Evolutionary conservation across 1,140 invertebrate genomes (phyloP).

Genomic region (Eufriesea mexicana): DNA sequence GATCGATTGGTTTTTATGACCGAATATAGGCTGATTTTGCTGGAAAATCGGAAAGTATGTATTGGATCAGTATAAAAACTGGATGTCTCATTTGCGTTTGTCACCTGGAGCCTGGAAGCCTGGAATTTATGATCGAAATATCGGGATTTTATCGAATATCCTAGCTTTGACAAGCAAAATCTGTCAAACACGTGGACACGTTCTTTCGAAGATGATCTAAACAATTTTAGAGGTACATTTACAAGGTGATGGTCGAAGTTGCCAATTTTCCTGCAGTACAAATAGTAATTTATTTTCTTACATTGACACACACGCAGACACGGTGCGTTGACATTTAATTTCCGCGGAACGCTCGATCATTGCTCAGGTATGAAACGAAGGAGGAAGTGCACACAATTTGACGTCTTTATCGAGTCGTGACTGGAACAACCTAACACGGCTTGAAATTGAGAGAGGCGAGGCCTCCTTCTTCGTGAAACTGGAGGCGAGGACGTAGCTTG

Average conservation of each 20-base stretch:
- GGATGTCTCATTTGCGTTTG: no score
- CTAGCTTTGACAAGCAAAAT: no score
- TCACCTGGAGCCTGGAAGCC: no score
- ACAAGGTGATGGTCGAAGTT: neutral
- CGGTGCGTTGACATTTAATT: neutral
- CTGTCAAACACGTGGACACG: no score
- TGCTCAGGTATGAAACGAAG: conserved; percentile 6
- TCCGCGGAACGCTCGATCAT: neutral
- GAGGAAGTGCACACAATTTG: conserved; percentile 16
- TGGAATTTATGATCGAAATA: no score
- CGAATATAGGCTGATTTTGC: neutral
- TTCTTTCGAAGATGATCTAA: no score
- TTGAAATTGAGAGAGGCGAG: conserved; percentile 31
- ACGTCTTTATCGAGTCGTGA: conserved; percentile 30
- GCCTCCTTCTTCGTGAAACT: conserved; percentile 18
- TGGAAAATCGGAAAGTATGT: neutral
- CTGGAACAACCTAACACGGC: conserved; percentile 22
- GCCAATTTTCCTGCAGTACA: neutral
- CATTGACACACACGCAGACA: no score
- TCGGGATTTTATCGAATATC: no score
- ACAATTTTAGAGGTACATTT: neutral
- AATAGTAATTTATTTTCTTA: neutral
- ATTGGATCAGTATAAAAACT: no score
- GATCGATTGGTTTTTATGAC: conserved; percentile 3
- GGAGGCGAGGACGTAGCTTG: conserved; percentile 36